phyloP scores from a whole-genome alignment of 2,888 invertebrate species.

The Sisyra terminalis region DNA sequence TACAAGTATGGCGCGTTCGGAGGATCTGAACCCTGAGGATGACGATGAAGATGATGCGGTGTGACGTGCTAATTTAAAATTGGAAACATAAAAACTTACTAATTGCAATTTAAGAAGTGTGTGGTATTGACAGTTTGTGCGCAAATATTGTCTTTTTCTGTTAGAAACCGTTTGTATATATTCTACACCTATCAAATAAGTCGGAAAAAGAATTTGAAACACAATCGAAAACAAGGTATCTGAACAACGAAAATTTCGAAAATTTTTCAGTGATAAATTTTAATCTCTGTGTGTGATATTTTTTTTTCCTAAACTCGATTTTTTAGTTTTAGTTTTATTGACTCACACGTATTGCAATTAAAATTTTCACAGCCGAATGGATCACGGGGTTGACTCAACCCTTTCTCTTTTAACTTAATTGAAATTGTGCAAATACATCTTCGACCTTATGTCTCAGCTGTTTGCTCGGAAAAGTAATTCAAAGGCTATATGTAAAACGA shows the following conservation, averaged over 20 bases:
- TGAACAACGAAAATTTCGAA: conserved; percentile 3
- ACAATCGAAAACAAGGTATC: conserved; percentile 4
- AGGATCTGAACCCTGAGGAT: background rate
- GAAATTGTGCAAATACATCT: too few relatives aligned
- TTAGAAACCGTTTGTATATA: background rate
- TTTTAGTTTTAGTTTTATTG: too few relatives aligned
- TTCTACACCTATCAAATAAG: background rate
- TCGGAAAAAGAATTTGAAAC: background rate
- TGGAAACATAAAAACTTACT: background rate
- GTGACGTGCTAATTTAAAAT: background rate
- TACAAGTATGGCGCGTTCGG: background rate
- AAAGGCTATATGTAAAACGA: too few relatives aligned
- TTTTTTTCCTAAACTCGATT: too few relatives aligned
- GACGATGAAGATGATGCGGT: background rate
- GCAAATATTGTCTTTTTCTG: background rate
- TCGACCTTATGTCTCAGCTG: too few relatives aligned
- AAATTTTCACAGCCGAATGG: too few relatives aligned
- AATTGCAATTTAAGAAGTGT: too few relatives aligned
- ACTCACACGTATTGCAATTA: too few relatives aligned
- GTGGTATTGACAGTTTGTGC: background rate
- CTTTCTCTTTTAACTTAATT: too few relatives aligned
- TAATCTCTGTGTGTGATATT: too few relatives aligned
- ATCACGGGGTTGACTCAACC: too few relatives aligned
- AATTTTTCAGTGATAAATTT: background rate
- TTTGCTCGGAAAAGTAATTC: too few relatives aligned